These are phyloP conservation scores for Matsumurasca onukii DNA, from an alignment of 1,140 invertebrate genomes.

Conservation along the genomic window DNA sequence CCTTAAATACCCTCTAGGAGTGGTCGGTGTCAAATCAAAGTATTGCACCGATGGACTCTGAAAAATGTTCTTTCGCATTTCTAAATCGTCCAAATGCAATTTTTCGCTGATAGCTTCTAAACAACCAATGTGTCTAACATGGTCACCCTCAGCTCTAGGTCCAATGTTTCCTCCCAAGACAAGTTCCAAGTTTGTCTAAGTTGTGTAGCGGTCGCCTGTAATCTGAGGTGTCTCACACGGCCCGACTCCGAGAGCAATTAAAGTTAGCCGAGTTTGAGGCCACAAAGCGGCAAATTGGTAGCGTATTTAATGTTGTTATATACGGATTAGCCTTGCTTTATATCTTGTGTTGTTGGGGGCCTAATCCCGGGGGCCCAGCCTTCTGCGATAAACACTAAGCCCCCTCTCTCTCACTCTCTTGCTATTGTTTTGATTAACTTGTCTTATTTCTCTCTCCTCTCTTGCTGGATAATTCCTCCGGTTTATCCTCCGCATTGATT, in stretches of 20 bases:
- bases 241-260: slow-evolving; percentile 18
- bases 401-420: background rate
- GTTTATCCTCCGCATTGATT: background rate
- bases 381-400: slow-evolving; percentile 23
- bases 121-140: no score
- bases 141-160: no score
- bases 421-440: slow-evolving; percentile 26
- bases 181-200: no score
- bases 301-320: slow-evolving; percentile 35
- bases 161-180: no score
- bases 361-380: slow-evolving; percentile 15
- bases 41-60: no score
- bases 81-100: no score
- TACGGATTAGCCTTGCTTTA: slow-evolving; percentile 34
- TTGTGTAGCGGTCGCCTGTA: no score
- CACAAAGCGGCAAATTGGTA: slow-evolving; percentile 31
- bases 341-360: slow-evolving; percentile 28
- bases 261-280: slow-evolving; percentile 8
- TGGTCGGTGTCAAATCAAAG: no score
- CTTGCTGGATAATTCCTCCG: background rate
- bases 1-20: no score
- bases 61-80: no score
- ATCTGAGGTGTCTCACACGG: no score
- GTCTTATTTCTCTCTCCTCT: background rate
- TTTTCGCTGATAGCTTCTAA: no score